Evolutionary conservation across 1,140 invertebrate species (phyloP).

Genomic region (Aphidius gifuensis): DNA sequence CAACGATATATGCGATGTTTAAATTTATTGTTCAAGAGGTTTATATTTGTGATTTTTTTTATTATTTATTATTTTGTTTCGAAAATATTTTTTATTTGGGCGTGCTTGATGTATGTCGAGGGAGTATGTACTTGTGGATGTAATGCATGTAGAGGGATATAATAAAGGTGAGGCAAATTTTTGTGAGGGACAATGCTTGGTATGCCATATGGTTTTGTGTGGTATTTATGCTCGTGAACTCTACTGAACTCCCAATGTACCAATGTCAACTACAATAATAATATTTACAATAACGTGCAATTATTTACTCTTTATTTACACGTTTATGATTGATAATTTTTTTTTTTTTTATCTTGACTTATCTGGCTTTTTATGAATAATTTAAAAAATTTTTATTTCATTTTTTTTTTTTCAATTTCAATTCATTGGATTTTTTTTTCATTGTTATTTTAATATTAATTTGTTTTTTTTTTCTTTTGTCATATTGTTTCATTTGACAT

Average conservation of each 20-base stretch:
- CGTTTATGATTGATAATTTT: conserved; percentile 9
- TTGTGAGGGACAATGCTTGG: conserved; percentile 18
- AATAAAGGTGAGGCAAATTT: conserved; percentile 15
- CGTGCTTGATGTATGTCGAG: conserved; percentile 7
- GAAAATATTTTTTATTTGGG: conserved; percentile 11
- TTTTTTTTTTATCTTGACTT: conserved; percentile 1
- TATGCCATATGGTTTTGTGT: neutral
- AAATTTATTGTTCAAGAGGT: too few species aligned
- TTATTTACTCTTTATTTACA: conserved; percentile 13
- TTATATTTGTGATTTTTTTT: too few species aligned
- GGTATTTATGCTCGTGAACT: conserved; percentile 49
- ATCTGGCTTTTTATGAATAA: neutral
- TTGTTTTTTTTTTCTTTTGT: too few species aligned
- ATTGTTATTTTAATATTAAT: too few species aligned
- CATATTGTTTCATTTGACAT: too few species aligned
- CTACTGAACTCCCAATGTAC: conserved; percentile 45
- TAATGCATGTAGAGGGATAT: neutral
- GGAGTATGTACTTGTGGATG: neutral
- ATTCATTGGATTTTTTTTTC: too few species aligned
- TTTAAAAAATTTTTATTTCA: too few species aligned
- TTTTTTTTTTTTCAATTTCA: too few species aligned
- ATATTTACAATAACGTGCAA: conserved; percentile 7
- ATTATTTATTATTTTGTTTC: too few species aligned
- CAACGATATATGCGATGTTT: too few species aligned
- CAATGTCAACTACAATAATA: conserved; percentile 27